Percentiles rank a stretch among this genome's conserved stretches.
phyloP scores from a whole-genome alignment of 2,888 invertebrate genomes.

The Patella caerulea region DNA sequence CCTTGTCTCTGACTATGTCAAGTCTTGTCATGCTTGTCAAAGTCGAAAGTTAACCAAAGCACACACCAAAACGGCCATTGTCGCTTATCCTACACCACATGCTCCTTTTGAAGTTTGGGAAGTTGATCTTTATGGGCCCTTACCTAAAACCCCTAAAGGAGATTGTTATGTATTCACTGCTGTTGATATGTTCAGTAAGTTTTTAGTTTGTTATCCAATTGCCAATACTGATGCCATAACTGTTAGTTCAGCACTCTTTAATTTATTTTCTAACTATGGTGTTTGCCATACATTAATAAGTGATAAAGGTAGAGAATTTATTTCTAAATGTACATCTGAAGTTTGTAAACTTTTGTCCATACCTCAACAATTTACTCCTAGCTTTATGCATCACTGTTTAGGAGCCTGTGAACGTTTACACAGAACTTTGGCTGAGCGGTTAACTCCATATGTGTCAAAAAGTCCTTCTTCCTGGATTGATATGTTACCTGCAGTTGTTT shows the following conservation, averaged over 20 bases:
- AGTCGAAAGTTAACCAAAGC: slow-evolving; percentile 23
- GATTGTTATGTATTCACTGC: slow-evolving; percentile 25
- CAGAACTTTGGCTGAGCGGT: slow-evolving; percentile 26
- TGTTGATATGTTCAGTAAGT: slow-evolving; percentile 23
- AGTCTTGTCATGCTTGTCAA: slow-evolving; percentile 28
- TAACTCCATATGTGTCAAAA: slow-evolving; percentile 29
- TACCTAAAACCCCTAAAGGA: slow-evolving; percentile 23
- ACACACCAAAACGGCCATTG: slow-evolving; percentile 20
- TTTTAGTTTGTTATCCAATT: slow-evolving; percentile 17
- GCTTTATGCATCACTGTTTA: slow-evolving; percentile 32
- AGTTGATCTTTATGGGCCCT: slow-evolving; percentile 29
- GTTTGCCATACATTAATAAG: slow-evolving; percentile 25
- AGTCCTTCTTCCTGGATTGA: slow-evolving; percentile 24
- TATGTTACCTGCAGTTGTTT: slow-evolving; percentile 27
- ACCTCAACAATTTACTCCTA: slow-evolving; percentile 22
- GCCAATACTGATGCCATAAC: slow-evolving; percentile 25
- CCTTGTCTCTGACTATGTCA: slow-evolving; percentile 21
- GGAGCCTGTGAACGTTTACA: slow-evolving; percentile 33
- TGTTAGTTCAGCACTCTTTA: slow-evolving; percentile 17
- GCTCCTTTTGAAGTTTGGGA: slow-evolving; percentile 25
- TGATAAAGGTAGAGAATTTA: slow-evolving; percentile 15
- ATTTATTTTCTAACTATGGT: slow-evolving; percentile 23
- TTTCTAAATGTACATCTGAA: slow-evolving; percentile 6
- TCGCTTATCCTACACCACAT: slow-evolving; percentile 23
- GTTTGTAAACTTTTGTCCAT: neutral